Conservation (phyloP, 2,797 vertebrate genomes). For the Lutjanus argentimaculatus region DNA sequence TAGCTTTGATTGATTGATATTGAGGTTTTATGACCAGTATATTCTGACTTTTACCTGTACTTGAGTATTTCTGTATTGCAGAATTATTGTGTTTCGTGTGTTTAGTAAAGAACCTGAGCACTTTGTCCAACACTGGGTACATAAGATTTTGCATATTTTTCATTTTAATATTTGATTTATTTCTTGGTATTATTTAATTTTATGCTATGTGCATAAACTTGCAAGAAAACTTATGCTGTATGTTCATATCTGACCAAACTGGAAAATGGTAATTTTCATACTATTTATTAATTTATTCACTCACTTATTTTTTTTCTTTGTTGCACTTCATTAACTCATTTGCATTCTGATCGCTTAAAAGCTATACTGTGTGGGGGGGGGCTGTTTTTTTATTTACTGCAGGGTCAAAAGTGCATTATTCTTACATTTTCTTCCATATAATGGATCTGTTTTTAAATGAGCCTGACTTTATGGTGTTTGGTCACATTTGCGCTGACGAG, state of each 20-base stretch:
- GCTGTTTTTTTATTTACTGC: conserved; percentile 30
- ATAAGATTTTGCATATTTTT: background rate
- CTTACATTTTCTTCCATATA: conserved; percentile 32
- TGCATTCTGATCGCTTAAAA: conserved; percentile 24
- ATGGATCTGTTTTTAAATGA: conserved; percentile 65
- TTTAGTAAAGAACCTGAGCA: background rate
- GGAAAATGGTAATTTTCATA: background rate
- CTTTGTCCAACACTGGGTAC: background rate
- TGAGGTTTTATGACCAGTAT: background rate
- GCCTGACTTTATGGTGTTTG: conserved; percentile 58
- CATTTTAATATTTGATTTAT: background rate
- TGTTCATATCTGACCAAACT: background rate
- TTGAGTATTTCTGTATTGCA: background rate
- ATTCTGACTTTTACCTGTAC: background rate
- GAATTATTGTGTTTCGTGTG: background rate
- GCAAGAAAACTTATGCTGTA: background rate
- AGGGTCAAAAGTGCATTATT: conserved; percentile 26
- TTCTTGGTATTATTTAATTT: background rate
- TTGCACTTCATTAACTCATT: background rate
- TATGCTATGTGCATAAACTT: background rate
- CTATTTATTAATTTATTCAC: background rate
- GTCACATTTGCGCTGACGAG: conserved; percentile 65
- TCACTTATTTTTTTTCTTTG: background rate
- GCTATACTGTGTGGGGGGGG: background rate
- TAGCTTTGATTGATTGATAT: background rate